A percentile compares a stretch with the other conserved stretches of the same genome.
These are phyloP conservation scores for Acronicta alni DNA, from an alignment of 2,888 invertebrate species.

Conservation along the genomic window DNA sequence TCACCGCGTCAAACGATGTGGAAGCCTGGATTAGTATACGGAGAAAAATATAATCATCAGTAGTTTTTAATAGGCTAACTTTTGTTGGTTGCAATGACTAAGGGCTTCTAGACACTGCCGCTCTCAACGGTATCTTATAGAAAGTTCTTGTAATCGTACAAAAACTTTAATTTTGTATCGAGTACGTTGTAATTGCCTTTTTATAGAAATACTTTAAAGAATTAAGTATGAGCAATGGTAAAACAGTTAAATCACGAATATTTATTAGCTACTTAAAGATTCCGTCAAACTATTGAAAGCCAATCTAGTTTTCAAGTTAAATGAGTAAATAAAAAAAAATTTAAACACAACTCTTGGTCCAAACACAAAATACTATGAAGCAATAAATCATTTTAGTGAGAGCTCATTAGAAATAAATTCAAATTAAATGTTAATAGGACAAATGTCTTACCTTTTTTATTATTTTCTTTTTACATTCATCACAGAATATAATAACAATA, in stretches of 20 bases:
- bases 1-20: slow-evolving; percentile 18
- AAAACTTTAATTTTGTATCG: too few relatives aligned
- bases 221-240: too few relatives aligned
- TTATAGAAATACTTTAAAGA: too few relatives aligned
- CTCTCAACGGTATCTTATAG: not conserved
- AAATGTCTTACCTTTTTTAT: slow-evolving; percentile 32
- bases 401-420: slow-evolving; percentile 3
- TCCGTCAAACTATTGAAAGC: too few relatives aligned
- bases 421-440: slow-evolving; percentile 8
- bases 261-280: too few relatives aligned
- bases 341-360: slow-evolving; percentile 60
- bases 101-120: not conserved
- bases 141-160: too few relatives aligned
- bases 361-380: slow-evolving; percentile 59
- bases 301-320: not conserved
- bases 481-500: slow-evolving; percentile 22
- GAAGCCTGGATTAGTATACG: slow-evolving; percentile 14
- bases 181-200: too few relatives aligned
- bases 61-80: too few relatives aligned
- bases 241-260: too few relatives aligned
- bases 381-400: slow-evolving; percentile 19
- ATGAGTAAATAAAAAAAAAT: too few relatives aligned
- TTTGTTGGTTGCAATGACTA: not conserved
- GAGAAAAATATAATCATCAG: slow-evolving; percentile 11
- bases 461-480: not conserved